Evolutionary conservation across 2,113 vertebrate genomes (phyloP).

Genomic region (Gadus chalcogrammus): DNA sequence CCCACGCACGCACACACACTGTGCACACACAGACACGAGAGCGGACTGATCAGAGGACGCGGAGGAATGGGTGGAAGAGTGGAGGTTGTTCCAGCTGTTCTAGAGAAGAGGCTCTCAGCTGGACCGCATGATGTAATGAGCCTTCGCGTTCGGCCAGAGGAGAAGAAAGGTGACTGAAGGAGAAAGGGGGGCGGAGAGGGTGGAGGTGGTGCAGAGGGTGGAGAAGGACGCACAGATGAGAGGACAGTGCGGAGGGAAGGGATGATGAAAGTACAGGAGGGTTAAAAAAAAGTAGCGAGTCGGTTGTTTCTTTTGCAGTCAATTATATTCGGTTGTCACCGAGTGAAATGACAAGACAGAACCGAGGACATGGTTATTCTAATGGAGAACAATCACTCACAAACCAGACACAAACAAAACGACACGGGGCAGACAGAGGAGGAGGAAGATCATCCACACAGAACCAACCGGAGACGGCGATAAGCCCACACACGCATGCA

Average conservation of each 20-base stretch:
- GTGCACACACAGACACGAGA: conserved; percentile 15
- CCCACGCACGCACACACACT: conserved; percentile 4
- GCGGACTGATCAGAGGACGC: conserved; percentile 64
- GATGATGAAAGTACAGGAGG: no score
- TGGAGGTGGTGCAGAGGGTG: conserved; percentile 26
- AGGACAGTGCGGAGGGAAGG: no score
- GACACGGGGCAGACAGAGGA: no score
- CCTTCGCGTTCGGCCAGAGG: conserved; percentile 58
- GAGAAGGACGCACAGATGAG: not conserved
- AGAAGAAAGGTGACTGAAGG: conserved; percentile 58
- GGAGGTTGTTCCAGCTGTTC: conserved; percentile 60
- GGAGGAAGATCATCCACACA: no score
- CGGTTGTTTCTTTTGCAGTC: no score
- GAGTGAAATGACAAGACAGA: no score
- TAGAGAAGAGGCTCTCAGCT: conserved; percentile 58
- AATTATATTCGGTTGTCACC: no score
- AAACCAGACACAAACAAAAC: no score
- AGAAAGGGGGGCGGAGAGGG: conserved; percentile 34
- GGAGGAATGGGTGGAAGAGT: conserved; percentile 52
- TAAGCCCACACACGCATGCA: conserved; percentile 3
- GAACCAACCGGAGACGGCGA: not conserved
- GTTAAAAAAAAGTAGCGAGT: no score
- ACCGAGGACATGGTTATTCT: no score
- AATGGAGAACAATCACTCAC: no score
- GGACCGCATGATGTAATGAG: conserved; percentile 67